Percentiles rank a stretch among this genome's conserved stretches.
Evolutionary conservation across 2,113 vertebrate species (phyloP).

Genomic region (Limnothrissa miodon): DNA sequence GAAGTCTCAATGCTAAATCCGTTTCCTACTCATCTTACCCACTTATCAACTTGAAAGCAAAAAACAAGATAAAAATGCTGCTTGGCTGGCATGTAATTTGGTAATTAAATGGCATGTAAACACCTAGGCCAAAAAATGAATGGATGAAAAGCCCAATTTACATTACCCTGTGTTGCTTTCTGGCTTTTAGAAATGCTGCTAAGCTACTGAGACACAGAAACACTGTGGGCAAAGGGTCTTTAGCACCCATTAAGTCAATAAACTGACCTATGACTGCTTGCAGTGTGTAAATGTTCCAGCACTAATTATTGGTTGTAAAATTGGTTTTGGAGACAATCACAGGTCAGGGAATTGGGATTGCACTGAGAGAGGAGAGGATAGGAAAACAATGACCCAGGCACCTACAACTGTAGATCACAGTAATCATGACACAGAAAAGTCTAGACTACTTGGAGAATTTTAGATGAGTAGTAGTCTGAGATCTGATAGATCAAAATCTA

Average conservation of each 20-base stretch:
- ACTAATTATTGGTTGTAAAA: slow-evolving; percentile 40
- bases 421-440: neutral
- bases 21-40: neutral
- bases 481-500: neutral
- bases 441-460: neutral
- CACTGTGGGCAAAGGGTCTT: neutral
- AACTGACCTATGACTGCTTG: neutral
- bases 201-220: neutral
- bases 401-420: neutral
- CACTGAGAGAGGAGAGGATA: neutral
- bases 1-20: neutral
- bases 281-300: slow-evolving; percentile 18
- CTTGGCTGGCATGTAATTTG: slow-evolving; percentile 11
- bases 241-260: slow-evolving; percentile 18
- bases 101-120: slow-evolving; percentile 7
- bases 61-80: neutral
- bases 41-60: neutral
- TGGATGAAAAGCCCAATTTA: neutral
- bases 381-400: neutral
- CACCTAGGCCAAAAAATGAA: neutral
- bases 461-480: neutral
- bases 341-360: neutral
- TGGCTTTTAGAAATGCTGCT: neutral
- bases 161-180: neutral
- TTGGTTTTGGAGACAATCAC: slow-evolving; percentile 27